Percentiles rank a stretch among this genome's conserved stretches.
These are phyloP conservation scores for Liopterus haemorrhoidalis DNA, from an alignment of 2,888 invertebrate species.

Conservation along the genomic window DNA sequence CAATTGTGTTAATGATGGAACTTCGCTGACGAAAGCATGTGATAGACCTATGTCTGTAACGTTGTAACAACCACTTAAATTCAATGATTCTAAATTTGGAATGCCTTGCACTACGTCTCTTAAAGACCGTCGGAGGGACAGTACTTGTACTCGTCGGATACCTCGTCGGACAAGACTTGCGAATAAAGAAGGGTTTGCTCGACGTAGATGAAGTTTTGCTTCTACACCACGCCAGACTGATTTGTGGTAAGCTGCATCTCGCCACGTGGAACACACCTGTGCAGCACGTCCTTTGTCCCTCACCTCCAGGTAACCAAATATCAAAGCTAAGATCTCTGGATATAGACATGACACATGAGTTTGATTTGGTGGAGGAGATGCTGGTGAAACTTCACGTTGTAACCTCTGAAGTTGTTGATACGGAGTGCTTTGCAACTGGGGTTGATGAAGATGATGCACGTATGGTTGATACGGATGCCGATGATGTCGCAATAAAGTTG, in stretches of 20 bases:
- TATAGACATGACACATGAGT: conserved; percentile 83
- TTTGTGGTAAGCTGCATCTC: conserved; percentile 87
- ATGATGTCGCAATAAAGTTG: conserved; percentile 48
- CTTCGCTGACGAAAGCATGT: conserved; percentile 72
- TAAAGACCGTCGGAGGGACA: conserved; percentile 75
- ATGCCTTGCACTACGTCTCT: conserved; percentile 81
- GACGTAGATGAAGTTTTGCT: conserved; percentile 80
- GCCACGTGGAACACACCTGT: conserved; percentile 83
- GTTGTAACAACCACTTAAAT: conserved; percentile 89
- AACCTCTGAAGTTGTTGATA: conserved; percentile 40
- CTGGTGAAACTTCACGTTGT: conserved; percentile 29
- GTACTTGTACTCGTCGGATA: conserved; percentile 80
- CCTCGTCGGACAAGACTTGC: conserved; percentile 80
- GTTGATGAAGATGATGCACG: conserved; percentile 54
- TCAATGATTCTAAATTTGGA: conserved; percentile 79
- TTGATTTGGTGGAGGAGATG: conserved; percentile 49
- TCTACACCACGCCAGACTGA: conserved; percentile 93
- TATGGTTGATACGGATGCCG: conserved; percentile 46
- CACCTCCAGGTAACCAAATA: conserved; percentile 84
- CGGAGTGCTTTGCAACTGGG: conserved; percentile 43
- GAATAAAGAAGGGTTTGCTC: conserved; percentile 78
- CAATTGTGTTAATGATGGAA: conserved; percentile 70
- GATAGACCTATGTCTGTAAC: conserved; percentile 80
- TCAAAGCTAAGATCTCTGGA: conserved; percentile 86
- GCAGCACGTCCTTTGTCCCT: conserved; percentile 85